Evolutionary conservation across 2,113 vertebrate genomes (phyloP).

Genomic region (Poeciliopsis turrubarensis): DNA sequence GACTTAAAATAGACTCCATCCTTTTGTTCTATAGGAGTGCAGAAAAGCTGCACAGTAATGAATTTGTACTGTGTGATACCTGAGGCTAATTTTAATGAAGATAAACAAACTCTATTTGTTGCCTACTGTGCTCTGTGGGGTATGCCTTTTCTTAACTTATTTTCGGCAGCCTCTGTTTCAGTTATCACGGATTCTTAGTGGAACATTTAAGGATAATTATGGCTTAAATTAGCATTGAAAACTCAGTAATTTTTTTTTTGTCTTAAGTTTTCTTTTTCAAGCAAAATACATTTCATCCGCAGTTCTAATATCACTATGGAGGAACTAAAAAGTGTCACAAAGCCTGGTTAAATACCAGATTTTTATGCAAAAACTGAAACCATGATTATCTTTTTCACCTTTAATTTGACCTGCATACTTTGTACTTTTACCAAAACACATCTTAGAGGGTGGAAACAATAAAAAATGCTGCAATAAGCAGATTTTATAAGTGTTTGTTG

Average conservation of each 20-base stretch:
- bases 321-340: background rate
- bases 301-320: background rate
- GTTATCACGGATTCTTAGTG: conserved; percentile 22
- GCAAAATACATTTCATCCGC: background rate
- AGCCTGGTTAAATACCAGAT: background rate
- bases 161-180: conserved; percentile 13
- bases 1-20: conserved; percentile 64
- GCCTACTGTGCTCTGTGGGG: conserved; percentile 47
- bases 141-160: conserved; percentile 23
- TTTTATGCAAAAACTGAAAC: background rate
- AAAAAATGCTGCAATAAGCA: background rate
- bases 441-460: background rate
- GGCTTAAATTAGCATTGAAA: conserved; percentile 17
- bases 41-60: conserved; percentile 62
- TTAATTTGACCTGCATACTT: background rate
- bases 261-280: background rate
- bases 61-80: conserved; percentile 59
- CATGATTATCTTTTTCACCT: background rate
- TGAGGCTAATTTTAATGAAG: conserved; percentile 70
- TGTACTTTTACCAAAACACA: background rate
- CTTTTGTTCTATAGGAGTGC: conserved; percentile 40
- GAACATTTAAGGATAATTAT: background rate
- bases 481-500: no score
- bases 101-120: conserved; percentile 60
- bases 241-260: conserved; percentile 15